A percentile compares a stretch with the other conserved stretches of the same genome.
Conservation (phyloP, 2,797 vertebrate genomes). For the Ficedula albicollis region DNA sequence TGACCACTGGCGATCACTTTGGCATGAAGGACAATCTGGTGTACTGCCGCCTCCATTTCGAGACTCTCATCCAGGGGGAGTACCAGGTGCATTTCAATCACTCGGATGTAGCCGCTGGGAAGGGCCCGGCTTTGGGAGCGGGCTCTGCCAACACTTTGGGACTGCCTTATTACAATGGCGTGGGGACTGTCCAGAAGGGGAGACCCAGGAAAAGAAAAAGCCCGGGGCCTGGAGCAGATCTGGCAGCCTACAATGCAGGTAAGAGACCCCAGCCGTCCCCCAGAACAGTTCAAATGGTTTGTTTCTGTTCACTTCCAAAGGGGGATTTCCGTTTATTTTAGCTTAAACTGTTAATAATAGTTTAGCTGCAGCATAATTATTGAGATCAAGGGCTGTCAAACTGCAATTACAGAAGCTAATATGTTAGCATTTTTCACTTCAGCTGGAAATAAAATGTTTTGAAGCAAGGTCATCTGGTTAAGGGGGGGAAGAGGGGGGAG, state of each 20-base stretch:
- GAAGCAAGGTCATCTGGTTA: conserved; percentile 69
- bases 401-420: conserved; percentile 73
- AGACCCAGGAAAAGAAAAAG: conserved; percentile 96
- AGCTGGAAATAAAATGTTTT: conserved; percentile 73
- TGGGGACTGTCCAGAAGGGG: conserved; percentile 96
- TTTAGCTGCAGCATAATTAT: conserved; percentile 74
- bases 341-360: conserved; percentile 75
- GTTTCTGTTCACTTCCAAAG: conserved; percentile 62
- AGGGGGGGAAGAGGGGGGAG: conserved; percentile 44
- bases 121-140: conserved; percentile 82
- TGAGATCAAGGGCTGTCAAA: conserved; percentile 74
- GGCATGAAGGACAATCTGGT: conserved; percentile 99
- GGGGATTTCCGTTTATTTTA: conserved; percentile 72
- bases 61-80: conserved; percentile 96
- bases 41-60: conserved; percentile 98
- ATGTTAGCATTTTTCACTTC: conserved; percentile 72
- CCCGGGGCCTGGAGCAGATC: conserved; percentile 91
- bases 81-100: conserved; percentile 96
- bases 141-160: conserved; percentile 89
- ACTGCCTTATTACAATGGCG: conserved; percentile 97
- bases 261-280: conserved; percentile 50
- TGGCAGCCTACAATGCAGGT: conserved; percentile 98
- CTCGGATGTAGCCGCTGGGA: conserved; percentile 90
- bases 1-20: conserved; percentile 98
- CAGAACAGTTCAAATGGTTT: conserved; percentile 1